Evolutionary conservation across 2,888 invertebrate species (phyloP), one percentile per base, ranked within the genome.

Genomic region (Apodemia duryi): DNA sequence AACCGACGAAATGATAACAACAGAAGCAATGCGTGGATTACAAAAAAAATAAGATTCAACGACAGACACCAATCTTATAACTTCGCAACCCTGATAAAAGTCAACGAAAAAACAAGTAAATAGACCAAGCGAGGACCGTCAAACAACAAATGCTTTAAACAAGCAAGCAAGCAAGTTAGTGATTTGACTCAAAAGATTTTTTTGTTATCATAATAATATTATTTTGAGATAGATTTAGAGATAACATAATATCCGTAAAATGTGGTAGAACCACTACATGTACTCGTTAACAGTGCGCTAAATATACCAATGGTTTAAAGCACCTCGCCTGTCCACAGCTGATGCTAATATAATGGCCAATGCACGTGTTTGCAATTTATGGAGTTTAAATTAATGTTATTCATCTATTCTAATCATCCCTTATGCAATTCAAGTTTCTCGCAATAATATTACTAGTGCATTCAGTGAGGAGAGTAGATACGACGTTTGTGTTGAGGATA

Each of bases 101-200:
- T 60, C 32, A 60, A 60, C 60, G n/a, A 60, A 60, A 60, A 60
- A 35, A 60, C 60, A 60, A 60, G 60, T 35, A 60, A 60, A 60
- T 29, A 60, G 60, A 60, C 13, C 60, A 60, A 60, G 60, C 60
- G 60, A 60, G 60, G 60, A 35, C 35, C 60, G 60, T 32, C 6
- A n/a, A 2, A 49, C 3, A 43, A 43, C 21, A 41, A 2, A 9
- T 43, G 11, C 3, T 49, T 49, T 21, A 21, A 21, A 21, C 21
- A 21, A 21, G 21, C 21, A 21, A 21, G 21, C 21, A 21, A 21
- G 21, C 21, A 49, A n/a, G n/a, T n/a, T n/a, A n/a, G 49, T 6
- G 11, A 13, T 13, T 49, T n/a, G n/a, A n/a, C 6, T 1, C n/a
- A n/a, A n/a, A 49, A n/a, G 1, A 49, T 6, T 6, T 6, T 6